These are phyloP conservation scores for Sinosuthora webbiana DNA, from an alignment of 2,113 vertebrate species.

Conservation along the genomic window DNA sequence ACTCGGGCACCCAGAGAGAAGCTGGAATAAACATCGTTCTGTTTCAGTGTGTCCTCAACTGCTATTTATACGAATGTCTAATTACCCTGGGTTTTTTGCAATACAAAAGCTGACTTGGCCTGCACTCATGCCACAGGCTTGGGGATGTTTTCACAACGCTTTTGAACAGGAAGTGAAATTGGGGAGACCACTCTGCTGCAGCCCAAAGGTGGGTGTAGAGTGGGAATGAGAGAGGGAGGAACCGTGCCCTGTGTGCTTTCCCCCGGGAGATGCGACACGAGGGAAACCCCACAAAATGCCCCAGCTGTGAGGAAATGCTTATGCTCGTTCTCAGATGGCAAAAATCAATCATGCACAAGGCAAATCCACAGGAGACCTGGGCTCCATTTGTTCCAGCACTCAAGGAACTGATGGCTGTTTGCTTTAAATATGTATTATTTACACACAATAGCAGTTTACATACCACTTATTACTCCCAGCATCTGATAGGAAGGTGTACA, in stretches of 20 bases:
- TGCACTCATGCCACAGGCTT: neutral
- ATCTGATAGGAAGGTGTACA: neutral
- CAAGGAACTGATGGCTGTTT: neutral
- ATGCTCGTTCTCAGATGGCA: neutral
- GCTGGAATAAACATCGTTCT: neutral
- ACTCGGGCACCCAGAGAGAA: neutral
- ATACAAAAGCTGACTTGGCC: neutral
- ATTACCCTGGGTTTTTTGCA: neutral
- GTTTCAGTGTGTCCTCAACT: neutral
- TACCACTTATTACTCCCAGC: neutral
- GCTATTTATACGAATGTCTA: neutral
- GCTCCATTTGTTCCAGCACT: neutral
- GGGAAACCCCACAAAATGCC: neutral
- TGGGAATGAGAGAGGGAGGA: neutral
- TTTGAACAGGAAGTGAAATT: neutral
- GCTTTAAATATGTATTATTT: constrained; percentile 24
- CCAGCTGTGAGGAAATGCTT: neutral
- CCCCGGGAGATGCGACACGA: accelerated
- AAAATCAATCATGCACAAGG: constrained; percentile 15
- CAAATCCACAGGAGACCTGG: constrained; percentile 2
- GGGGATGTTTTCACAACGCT: neutral
- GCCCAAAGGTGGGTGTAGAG: neutral
- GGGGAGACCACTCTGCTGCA: neutral
- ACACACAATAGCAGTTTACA: neutral
- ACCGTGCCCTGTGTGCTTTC: accelerated